These are phyloP conservation scores for Lamprotornis superbus DNA, from an alignment of 2,113 vertebrate species.

Conservation along the genomic window DNA sequence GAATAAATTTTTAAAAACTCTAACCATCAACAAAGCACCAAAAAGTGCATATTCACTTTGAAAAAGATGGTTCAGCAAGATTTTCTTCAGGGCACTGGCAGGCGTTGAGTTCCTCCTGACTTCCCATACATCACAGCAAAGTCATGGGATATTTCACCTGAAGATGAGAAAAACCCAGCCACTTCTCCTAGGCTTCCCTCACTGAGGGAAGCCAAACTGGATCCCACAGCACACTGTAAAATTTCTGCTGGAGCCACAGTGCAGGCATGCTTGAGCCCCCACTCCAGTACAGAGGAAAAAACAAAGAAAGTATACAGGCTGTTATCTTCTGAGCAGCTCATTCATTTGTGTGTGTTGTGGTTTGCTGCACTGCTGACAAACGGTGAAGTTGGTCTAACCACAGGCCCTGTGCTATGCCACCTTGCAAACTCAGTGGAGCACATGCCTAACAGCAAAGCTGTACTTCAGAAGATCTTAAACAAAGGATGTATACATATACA, in stretches of 20 bases:
- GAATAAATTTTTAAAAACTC: neutral
- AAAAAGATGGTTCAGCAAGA: neutral
- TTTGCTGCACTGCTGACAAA: neutral
- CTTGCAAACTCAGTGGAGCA: neutral
- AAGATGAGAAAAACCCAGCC: neutral
- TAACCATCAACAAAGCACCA: neutral
- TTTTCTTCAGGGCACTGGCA: neutral
- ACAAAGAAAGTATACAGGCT: neutral
- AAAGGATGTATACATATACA: neutral
- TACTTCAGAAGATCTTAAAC: neutral
- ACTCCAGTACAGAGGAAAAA: neutral
- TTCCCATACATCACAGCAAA: neutral
- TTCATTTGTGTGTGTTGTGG: neutral
- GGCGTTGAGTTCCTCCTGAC: neutral
- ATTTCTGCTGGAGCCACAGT: neutral
- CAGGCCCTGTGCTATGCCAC: neutral
- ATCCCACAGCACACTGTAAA: neutral
- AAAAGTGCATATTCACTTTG: neutral
- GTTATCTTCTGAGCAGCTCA: accelerated
- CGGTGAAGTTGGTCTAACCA: neutral
- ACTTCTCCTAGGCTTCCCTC: neutral
- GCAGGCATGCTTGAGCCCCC: accelerated
- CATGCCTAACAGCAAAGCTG: neutral
- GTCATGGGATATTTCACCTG: neutral
- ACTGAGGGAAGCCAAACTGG: neutral